Percentiles rank a stretch among this genome's conserved stretches.
phyloP scores from a whole-genome alignment of 2,113 vertebrate species.

The Trichomycterus rosablanca region DNA sequence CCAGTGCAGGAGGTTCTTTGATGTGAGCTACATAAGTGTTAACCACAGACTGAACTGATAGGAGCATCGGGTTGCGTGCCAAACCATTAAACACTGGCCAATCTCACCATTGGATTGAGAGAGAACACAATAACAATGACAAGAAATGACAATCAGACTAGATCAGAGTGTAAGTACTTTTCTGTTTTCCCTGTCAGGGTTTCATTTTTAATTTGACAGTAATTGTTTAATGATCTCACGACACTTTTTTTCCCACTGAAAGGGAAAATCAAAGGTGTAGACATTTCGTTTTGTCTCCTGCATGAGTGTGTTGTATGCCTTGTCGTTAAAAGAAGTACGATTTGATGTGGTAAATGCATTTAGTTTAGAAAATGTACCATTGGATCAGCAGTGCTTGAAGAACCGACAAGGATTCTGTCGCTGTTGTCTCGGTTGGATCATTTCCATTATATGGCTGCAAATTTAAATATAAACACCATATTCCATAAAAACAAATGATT shows the following conservation, averaged over 20 bases:
- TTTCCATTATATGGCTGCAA: too few relatives aligned
- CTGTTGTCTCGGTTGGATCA: too few relatives aligned
- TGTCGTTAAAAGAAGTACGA: conserved; percentile 58
- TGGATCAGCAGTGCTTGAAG: too few relatives aligned
- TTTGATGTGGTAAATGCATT: too few relatives aligned
- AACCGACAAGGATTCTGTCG: too few relatives aligned
- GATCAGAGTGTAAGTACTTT: conserved; percentile 23
- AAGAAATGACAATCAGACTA: conserved; percentile 33
- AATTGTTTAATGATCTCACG: conserved; percentile 40
- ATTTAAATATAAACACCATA: too few relatives aligned
- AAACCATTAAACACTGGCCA: conserved; percentile 44
- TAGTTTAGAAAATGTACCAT: too few relatives aligned
- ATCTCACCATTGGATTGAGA: conserved; percentile 26
- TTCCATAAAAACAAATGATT: too few relatives aligned
- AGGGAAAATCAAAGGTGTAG: conserved; percentile 47
- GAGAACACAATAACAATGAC: conserved; percentile 37
- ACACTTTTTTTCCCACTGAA: conserved; percentile 29
- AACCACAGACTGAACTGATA: conserved; percentile 39
- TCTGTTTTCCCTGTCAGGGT: conserved; percentile 24
- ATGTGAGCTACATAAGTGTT: conserved; percentile 43
- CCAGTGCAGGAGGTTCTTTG: conserved; percentile 33
- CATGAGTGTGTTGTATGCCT: conserved; percentile 50
- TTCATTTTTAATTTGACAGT: conserved; percentile 38
- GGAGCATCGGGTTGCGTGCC: conserved; percentile 37
- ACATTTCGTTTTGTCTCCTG: conserved; percentile 52